phyloP scores from a whole-genome alignment of 92 coral and sea anemone genomes.

The Palythoa grandis region DNA sequence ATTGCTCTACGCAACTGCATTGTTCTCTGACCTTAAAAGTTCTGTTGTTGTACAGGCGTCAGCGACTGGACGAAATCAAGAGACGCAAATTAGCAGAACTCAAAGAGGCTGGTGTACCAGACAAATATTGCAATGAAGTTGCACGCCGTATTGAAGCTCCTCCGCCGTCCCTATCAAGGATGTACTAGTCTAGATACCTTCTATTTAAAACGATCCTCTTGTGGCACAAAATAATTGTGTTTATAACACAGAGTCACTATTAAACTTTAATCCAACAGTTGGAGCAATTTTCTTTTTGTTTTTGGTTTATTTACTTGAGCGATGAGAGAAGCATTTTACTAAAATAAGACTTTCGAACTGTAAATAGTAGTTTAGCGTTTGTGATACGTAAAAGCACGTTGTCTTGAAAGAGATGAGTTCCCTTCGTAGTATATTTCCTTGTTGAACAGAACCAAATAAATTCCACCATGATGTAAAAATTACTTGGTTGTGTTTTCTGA shows the following conservation, averaged over 20 bases:
- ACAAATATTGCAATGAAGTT: constrained; percentile 98
- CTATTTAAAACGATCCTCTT: not conserved
- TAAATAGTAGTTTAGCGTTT: not conserved
- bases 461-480: not conserved
- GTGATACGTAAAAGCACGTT: not conserved
- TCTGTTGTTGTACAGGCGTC: constrained; percentile 64
- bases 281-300: not conserved
- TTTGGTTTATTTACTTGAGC: not conserved
- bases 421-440: not conserved
- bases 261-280: not conserved
- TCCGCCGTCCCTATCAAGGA: constrained; percentile 84
- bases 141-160: constrained; percentile 98
- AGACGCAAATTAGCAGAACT: constrained; percentile 83
- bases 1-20: too few relatives aligned
- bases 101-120: constrained; percentile 95
- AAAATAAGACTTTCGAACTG: not conserved
- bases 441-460: not conserved
- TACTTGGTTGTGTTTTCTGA: not conserved
- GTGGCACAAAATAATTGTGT: not conserved
- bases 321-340: not conserved
- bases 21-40: not conserved
- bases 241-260: not conserved
- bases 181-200: constrained; percentile 38
- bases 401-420: not conserved
- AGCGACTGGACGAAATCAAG: constrained; percentile 94